Evolutionary conservation across 2,888 invertebrate species (phyloP).

Genomic region (Lepas anatifera): DNA sequence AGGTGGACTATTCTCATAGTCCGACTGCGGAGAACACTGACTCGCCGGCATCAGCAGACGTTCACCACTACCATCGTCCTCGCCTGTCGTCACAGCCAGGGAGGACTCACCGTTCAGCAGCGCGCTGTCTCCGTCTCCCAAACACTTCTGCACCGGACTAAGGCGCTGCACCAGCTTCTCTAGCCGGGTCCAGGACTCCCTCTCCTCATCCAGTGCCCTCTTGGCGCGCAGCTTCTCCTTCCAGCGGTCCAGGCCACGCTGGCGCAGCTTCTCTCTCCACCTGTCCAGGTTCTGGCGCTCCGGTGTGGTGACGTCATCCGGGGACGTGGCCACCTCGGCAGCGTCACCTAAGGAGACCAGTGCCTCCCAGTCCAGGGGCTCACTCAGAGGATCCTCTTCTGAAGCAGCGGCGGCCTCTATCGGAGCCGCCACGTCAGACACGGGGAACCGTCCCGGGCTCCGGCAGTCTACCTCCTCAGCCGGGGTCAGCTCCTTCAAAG

Average conservation of each 20-base stretch:
- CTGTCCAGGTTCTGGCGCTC: not conserved
- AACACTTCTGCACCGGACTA: not conserved
- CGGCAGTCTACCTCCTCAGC: too few relatives aligned
- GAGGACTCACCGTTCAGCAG: not conserved
- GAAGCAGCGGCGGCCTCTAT: not conserved
- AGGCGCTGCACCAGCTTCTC: conserved; percentile 4
- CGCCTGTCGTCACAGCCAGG: not conserved
- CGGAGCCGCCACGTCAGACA: not conserved
- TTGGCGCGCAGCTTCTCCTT: conserved; percentile 7
- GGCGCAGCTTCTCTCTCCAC: conserved; percentile 4
- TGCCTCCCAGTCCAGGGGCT: not conserved
- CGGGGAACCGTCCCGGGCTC: too few relatives aligned
- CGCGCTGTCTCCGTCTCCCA: not conserved
- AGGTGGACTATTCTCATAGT: too few relatives aligned
- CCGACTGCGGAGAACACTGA: too few relatives aligned
- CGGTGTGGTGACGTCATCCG: not conserved
- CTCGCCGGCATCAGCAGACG: too few relatives aligned
- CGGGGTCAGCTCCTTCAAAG: too few relatives aligned
- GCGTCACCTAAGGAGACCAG: not conserved
- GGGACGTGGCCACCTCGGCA: not conserved
- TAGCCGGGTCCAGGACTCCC: not conserved
- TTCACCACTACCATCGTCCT: too few relatives aligned
- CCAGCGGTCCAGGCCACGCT: conserved; percentile 1
- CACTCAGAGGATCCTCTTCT: too few relatives aligned
- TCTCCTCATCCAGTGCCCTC: not conserved